A percentile compares a stretch with the other conserved stretches of the same genome.
These are phyloP conservation scores for Athalia circularis DNA, from an alignment of 2,888 invertebrate genomes.

Conservation along the genomic window DNA sequence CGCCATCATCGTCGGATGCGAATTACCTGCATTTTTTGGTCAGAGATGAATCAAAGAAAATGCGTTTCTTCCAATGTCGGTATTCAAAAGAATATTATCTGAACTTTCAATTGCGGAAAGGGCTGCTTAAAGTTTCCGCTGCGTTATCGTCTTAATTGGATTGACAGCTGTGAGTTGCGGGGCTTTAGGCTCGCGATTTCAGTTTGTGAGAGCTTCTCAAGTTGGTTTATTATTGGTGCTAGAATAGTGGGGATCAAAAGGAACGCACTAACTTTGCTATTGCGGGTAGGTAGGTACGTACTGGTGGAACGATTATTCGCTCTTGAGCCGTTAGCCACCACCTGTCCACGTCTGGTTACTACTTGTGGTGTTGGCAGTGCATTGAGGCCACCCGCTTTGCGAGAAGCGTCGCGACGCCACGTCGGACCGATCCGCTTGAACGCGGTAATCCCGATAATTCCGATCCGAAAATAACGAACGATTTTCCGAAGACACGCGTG, in stretches of 20 bases:
- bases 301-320: slow-evolving; percentile 37
- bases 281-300: slow-evolving; percentile 15
- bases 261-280: slow-evolving; percentile 33
- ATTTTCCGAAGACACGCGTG: slow-evolving; percentile 7
- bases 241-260: slow-evolving; percentile 35
- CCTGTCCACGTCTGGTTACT: slow-evolving; percentile 54
- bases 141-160: slow-evolving; percentile 1
- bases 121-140: not conserved
- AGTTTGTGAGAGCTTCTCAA: slow-evolving; percentile 31
- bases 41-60: not conserved
- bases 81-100: no score
- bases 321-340: slow-evolving; percentile 48
- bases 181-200: not conserved
- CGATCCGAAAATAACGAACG: slow-evolving; percentile 45
- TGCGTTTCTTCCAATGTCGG: not conserved
- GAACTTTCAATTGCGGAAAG: no score
- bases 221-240: slow-evolving; percentile 37
- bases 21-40: slow-evolving; percentile 1
- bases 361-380: slow-evolving; percentile 34
- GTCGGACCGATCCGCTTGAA: slow-evolving; percentile 57
- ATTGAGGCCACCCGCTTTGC: slow-evolving; percentile 51
- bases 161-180: not conserved
- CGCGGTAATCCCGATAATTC: slow-evolving; percentile 59
- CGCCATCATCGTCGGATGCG: slow-evolving; percentile 30
- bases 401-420: slow-evolving; percentile 53